These are phyloP conservation scores for Myiozetetes cayanensis DNA, from an alignment of 2,113 vertebrate genomes.

Conservation along the genomic window DNA sequence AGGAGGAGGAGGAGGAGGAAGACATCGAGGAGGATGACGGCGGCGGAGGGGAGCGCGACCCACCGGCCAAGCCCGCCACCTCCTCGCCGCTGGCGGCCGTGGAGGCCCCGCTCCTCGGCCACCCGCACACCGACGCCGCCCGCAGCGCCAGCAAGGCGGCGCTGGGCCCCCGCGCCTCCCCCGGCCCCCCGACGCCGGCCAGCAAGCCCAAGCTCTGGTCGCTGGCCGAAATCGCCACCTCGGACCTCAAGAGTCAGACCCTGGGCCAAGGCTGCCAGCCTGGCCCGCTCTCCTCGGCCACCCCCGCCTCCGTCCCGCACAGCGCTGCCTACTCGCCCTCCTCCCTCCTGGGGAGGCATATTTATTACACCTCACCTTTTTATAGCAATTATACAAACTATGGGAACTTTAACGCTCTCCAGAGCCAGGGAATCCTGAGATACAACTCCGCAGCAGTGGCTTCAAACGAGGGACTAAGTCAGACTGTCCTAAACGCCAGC, in stretches of 20 bases:
- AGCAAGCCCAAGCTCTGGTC: conserved; percentile 96
- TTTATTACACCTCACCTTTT: conserved; percentile 98
- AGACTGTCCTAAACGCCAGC: conserved; percentile 77
- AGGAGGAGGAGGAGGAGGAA: conserved; percentile 68
- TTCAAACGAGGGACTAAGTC: conserved; percentile 82
- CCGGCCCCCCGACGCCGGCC: conserved; percentile 79
- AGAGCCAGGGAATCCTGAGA: conserved; percentile 93
- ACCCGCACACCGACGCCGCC: conserved; percentile 79
- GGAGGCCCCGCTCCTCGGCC: conserved; percentile 84
- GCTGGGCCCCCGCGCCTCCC: conserved; percentile 80
- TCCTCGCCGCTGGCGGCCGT: conserved; percentile 89
- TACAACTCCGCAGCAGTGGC: conserved; percentile 86
- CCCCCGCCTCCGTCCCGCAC: conserved; percentile 80
- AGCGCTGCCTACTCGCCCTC: conserved; percentile 87
- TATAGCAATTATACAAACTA: conserved; percentile 98
- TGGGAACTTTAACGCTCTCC: conserved; percentile 93
- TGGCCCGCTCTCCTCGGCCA: conserved; percentile 77
- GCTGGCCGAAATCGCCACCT: conserved; percentile 97
- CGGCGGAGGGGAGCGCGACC: conserved; percentile 62
- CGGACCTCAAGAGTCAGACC: conserved; percentile 90
- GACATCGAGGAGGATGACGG: conserved; percentile 76
- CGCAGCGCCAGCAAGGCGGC: conserved; percentile 79
- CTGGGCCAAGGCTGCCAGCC: conserved; percentile 78
- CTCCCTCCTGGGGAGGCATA: conserved; percentile 93
- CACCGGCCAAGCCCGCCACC: conserved; percentile 82